Base-by-base conservation (phyloP, 2,797 vertebrate genomes). In the Sibirionetta formosa region DNA sequence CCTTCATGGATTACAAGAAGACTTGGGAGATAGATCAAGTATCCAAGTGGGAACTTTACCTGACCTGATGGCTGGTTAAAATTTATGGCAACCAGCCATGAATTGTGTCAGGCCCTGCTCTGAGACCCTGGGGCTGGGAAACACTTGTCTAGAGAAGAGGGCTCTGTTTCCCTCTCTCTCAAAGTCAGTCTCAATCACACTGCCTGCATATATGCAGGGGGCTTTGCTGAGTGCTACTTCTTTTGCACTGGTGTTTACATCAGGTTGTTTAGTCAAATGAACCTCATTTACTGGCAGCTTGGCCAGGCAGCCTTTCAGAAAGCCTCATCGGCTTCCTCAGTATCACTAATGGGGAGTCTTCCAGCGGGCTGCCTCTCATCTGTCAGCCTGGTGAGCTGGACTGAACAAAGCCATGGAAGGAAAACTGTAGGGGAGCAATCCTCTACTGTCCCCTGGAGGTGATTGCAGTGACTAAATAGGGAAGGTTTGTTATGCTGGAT, bases 391-490 rank as follows among this genome's bases (percentile, higher is more conserved):
- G 16, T 60, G 29, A 93, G 16, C 26, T 75, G 29, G 20, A 86
- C 20, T 50, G 26, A 88, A 44, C n/a, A 86, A 72, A 86, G 33
- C 24, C 54, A 38, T 46, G 71, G 56, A 61, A 86, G 50, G 29
- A 86, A 73, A 81, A 70, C 50, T 23, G 36, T 31, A 68, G 78
- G 81, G 93, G 86, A 95, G 29, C 75, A 93, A 88, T 94, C 78
- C 81, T 94, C 70, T 87, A 54, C 93, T 94, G 96, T 94, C 91
- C 93, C 90, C 94, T 95, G 91, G 81, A 96, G 95, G 94, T 88
- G 26, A 88, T 88, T 48, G 14, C 12, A 29, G 54, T 73, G 84
- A 93, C 68, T 73, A 68, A 91, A 71, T 50, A 71, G 15, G 16
- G 53, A 90, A 88, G 54, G 5, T 66, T 93, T 88, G 3, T 64